Evolutionary conservation across 2,113 vertebrate genomes (phyloP), one percentile per base, ranked within the genome.

Genomic region (Sprattus sprattus): DNA sequence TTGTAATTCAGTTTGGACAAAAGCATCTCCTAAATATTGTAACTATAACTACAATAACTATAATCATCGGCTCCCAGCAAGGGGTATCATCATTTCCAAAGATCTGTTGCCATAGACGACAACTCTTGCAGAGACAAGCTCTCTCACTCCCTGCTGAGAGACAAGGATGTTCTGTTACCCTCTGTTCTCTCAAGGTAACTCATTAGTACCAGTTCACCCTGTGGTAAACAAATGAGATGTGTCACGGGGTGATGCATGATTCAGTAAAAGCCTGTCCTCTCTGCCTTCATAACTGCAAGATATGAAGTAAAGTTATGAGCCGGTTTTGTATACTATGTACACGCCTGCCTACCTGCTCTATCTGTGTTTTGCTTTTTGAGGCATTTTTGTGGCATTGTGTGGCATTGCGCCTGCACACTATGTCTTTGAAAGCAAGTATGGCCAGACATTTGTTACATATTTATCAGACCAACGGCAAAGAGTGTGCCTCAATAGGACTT

Each of bases 171-270:
- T 97, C 94, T 94, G 25, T 95, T 89, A 95, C 94, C 92, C 93
- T 87, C 86, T 94, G 96, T 96, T 95, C 92, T 94, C 92, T 96
- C 94, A 91, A 94, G 95, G 93, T 95, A 93, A 96, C 96, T 97
- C 96, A 97, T 97, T 96, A 96, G 96, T 94, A 94, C 93, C 91
- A 91, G 82, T 86, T 83, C 71, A 84, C 82, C 89, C 85, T 86
- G 47, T 50, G 85, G 75, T 78, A 82, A 90, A 87, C 84, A 78
- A 78, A 75, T 13, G 10, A 28, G 67, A 75, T 9, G 28, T 11
- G 25, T 28, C 25, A 75, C 4, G 39, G 1, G 8, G 28, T n/a
- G 39, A 78, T 78, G 71, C 32, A 78, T 32, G 71, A 78, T 78
- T 78, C 10, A 78, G 39, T 39, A 4, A 78, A 39, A 78, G 32